phyloP scores from a whole-genome alignment of 2,113 vertebrate genomes.

The Pelobates fuscus region DNA sequence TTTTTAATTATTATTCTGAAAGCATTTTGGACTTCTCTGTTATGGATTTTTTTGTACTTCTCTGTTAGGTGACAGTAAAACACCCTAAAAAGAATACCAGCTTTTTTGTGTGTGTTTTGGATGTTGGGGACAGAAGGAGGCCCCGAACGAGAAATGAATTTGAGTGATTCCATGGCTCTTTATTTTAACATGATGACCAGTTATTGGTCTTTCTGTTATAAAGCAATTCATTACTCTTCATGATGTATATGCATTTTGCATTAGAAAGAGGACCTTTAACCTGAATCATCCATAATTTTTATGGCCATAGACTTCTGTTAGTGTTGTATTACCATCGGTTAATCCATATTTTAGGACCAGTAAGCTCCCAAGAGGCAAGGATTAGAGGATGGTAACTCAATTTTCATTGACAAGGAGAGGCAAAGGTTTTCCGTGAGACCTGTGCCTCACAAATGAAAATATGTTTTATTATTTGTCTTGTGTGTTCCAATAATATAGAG shows the following conservation, averaged over 20 bases:
- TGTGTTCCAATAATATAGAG: too few species aligned
- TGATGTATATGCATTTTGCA: slow-evolving; percentile 21
- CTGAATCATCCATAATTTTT: slow-evolving; percentile 29
- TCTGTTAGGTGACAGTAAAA: too few species aligned
- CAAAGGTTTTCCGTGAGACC: not conserved
- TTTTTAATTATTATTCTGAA: too few species aligned
- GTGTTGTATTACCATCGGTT: slow-evolving; percentile 37
- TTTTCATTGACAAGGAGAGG: not conserved
- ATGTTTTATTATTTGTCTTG: too few species aligned
- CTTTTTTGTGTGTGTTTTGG: too few species aligned
- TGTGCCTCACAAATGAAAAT: not conserved
- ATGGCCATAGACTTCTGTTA: slow-evolving; percentile 15
- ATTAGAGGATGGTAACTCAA: not conserved
- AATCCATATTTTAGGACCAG: slow-evolving; percentile 26
- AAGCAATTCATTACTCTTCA: not conserved
- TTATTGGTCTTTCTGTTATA: not conserved
- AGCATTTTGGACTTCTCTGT: too few species aligned
- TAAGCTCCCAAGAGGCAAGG: not conserved
- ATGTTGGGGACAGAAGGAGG: too few species aligned
- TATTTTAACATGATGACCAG: not conserved
- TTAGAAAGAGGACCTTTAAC: slow-evolving; percentile 9
- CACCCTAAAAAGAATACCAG: too few species aligned
- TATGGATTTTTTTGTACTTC: too few species aligned
- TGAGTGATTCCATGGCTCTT: not conserved
- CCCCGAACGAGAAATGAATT: too few species aligned